Base-by-base conservation (phyloP, 2,888 invertebrate species). In the Microdon myrmicae region DNA sequence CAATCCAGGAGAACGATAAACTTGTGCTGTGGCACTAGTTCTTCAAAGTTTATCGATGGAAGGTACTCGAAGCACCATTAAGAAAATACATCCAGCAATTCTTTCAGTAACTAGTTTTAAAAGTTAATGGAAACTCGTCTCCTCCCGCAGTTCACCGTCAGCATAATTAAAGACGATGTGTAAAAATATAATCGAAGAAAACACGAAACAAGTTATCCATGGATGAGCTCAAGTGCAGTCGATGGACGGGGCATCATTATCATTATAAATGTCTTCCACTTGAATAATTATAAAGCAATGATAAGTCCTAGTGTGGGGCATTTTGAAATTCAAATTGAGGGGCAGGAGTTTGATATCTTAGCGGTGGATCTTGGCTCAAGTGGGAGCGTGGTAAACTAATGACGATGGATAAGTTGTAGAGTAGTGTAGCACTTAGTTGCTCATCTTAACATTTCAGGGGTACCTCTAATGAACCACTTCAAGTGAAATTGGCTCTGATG, bases 291-390 rank as follows among this genome's bases (percentile, higher is more conserved):
- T 53, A 47, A 38, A 47, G 48, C 49, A 38, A n/a, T n/a, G 26
- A 26, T 34, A 56, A 61, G 56, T 61, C 44, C 48, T 34, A 44
- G 44, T 49, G 55, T 56, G 44, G 39, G 44, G 44, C 55, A 61
- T n/a, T 61, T 61, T 61, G 48, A 48, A 61, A 56, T 61, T 55
- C 49, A 56, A 56, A 61, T 61, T 61, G 20, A 22, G 37, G 28
- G 32, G n/a, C n/a, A n/a, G n/a, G n/a, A n/a, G n/a, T n/a, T n/a
- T n/a, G n/a, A n/a, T n/a, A n/a, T n/a, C n/a, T n/a, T n/a, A n/a
- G n/a, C n/a, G n/a, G n/a, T n/a, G n/a, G n/a, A n/a, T n/a, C n/a
- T n/a, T n/a, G n/a, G n/a, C n/a, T n/a, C n/a, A n/a, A n/a, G n/a
- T n/a, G n/a, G n/a, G n/a, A n/a, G n/a, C n/a, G n/a, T n/a, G n/a